A percentile compares a stretch with the other conserved stretches of the same genome.
Conservation (phyloP, 1,140 invertebrate species). For the Drosophila mauritiana region DNA sequence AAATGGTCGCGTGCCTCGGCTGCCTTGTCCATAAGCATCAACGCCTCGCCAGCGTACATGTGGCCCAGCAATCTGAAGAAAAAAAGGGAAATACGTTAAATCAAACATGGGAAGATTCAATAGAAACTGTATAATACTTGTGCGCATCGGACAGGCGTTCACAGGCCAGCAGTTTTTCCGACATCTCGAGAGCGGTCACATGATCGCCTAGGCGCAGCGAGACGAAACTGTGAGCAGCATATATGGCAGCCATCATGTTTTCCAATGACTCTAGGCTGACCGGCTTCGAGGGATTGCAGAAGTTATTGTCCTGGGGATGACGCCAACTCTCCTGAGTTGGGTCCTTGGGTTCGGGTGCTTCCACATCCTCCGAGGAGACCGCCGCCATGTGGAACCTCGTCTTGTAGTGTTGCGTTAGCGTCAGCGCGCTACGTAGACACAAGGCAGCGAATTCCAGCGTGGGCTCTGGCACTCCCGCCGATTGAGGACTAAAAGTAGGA, state of each 20-base stretch:
- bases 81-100: not conserved
- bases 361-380: conserved; percentile 44
- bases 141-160: conserved; percentile 80
- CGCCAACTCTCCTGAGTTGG: conserved; percentile 69
- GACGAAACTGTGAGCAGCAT: conserved; percentile 93
- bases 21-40: conserved; percentile 93
- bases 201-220: conserved; percentile 94
- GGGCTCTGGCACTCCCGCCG: conserved; percentile 92
- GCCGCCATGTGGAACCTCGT: conserved; percentile 79
- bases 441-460: conserved; percentile 95
- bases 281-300: conserved; percentile 84
- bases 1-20: conserved; percentile 93
- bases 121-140: conserved; percentile 42
- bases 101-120: not conserved
- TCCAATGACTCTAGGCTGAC: conserved; percentile 78
- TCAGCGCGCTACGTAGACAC: conserved; percentile 94
- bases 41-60: conserved; percentile 95
- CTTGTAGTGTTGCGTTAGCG: conserved; percentile 85
- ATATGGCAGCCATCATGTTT: conserved; percentile 88
- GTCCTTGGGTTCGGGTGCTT: conserved; percentile 84
- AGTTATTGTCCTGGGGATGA: conserved; percentile 81
- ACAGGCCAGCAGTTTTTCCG: conserved; percentile 82
- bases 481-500: conserved; percentile 86
- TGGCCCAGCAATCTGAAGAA: conserved; percentile 91
- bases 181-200: conserved; percentile 91